These are phyloP conservation scores for Sigmodon hispidus DNA, from an alignment of 2,113 vertebrate species.

Conservation along the genomic window DNA sequence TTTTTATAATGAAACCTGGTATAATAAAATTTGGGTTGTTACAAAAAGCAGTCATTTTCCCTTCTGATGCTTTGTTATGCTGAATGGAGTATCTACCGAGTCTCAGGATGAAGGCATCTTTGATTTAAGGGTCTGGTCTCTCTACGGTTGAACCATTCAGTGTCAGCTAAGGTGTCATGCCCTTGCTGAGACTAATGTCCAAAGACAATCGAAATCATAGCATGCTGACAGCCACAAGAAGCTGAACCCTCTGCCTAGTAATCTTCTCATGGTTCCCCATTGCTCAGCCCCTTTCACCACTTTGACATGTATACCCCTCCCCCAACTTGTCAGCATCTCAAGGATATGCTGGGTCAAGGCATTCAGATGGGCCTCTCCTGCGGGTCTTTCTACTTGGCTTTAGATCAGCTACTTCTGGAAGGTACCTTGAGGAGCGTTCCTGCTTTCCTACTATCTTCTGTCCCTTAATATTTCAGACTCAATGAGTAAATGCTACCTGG, in stretches of 20 bases:
- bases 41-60: constrained; percentile 48
- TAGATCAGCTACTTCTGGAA: not conserved
- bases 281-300: not conserved
- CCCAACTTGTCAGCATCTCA: not conserved
- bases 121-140: constrained; percentile 53
- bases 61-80: constrained; percentile 47
- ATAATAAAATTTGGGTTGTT: constrained; percentile 65
- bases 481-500: not conserved
- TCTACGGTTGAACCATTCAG: not conserved
- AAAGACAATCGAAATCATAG: not conserved
- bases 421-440: not conserved
- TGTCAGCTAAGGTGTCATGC: not conserved
- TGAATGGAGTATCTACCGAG: constrained; percentile 37
- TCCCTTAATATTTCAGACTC: not conserved
- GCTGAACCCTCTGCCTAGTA: not conserved
- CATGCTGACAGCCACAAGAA: not conserved
- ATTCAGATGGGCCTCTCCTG: not conserved
- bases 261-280: not conserved
- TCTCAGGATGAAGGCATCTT: constrained; percentile 55
- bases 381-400: not conserved
- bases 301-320: not conserved
- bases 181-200: constrained; percentile 28
- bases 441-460: not conserved
- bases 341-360: not conserved
- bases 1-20: constrained; percentile 74